phyloP scores from a whole-genome alignment of 2,888 invertebrate species.

The Tinea pellionella region DNA sequence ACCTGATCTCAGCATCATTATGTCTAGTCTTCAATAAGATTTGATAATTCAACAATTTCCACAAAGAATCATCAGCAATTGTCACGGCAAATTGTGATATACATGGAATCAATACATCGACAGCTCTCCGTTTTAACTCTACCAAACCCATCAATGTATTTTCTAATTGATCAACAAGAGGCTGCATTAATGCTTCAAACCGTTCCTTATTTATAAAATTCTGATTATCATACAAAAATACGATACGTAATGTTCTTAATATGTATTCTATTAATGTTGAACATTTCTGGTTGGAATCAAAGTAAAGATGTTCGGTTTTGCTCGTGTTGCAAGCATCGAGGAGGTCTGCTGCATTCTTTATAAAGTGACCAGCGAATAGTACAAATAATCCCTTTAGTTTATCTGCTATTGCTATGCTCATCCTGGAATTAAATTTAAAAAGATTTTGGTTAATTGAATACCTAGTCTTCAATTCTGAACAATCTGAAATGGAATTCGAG shows the following conservation, averaged over 20 bases:
- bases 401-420: conserved; percentile 82
- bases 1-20: conserved; percentile 76
- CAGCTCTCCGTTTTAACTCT: conserved; percentile 69
- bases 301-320: conserved; percentile 64
- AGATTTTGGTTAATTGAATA: too few species aligned
- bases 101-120: conserved; percentile 77
- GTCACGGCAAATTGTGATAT: conserved; percentile 86
- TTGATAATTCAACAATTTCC: conserved; percentile 93
- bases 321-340: conserved; percentile 75
- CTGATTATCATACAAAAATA: conserved; percentile 86
- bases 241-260: conserved; percentile 77
- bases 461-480: too few species aligned
- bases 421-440: conserved; percentile 49
- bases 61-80: conserved; percentile 85
- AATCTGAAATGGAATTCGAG: too few species aligned
- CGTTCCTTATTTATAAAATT: conserved; percentile 87
- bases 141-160: conserved; percentile 76
- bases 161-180: conserved; percentile 89
- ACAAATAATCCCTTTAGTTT: conserved; percentile 88
- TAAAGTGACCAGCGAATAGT: conserved; percentile 87
- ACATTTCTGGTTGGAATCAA: conserved; percentile 67
- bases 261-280: conserved; percentile 76
- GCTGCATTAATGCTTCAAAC: conserved; percentile 86
- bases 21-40: conserved; percentile 88
- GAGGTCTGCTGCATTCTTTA: conserved; percentile 83